Base-by-base conservation (phyloP, 2,888 invertebrate species). In the Phaonia tiefii region DNA sequence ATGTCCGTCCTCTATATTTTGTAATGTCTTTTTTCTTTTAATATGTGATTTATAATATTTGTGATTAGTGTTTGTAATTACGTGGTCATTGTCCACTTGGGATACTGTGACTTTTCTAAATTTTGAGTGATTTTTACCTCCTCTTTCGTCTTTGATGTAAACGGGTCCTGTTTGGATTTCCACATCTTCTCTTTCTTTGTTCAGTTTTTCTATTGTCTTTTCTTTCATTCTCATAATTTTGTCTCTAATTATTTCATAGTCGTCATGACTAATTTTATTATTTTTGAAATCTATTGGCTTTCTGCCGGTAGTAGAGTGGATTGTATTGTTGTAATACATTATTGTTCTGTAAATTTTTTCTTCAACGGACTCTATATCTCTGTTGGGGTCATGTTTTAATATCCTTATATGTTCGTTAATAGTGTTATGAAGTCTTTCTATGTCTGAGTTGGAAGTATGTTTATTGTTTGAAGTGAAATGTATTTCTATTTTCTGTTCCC, bases 381-480 rank as follows among this genome's bases (percentile, higher is more conserved):
- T 76, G 25, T 49, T 58, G 2, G 73, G 46, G 8, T 83, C 74
- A 15, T 82, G 80, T 73, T 71, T 80, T 20, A 80, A 37, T 1
- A 79, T 56, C 2, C 80, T 15, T 8, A 80, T 76, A 46, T n/a
- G 15, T 15, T 15, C 46, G 13, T 44, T 44, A 11, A 44, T 10
- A 2, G 44, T 10, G 13, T 13, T 44, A 44, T 44, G 44, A 8
- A 44, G 11, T 8, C 44, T 56, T 78, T 84, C 84, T 8, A 83
- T 49, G 13, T 84, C 83, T 7, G 81, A 49, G 11, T 85, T 85
- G 4, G 80, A 81, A n/a, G 83, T 78, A 46, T 84, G 80, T 7
- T 78, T 79, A 17, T 69, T 80, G 8, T 54, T 74, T 13, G 82
- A 80, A 0, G 81, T 83, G 25, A 54, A 83, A 46, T 85, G 83